Base-by-base conservation (phyloP, 2,797 vertebrate genomes). In the Pterois miles region DNA sequence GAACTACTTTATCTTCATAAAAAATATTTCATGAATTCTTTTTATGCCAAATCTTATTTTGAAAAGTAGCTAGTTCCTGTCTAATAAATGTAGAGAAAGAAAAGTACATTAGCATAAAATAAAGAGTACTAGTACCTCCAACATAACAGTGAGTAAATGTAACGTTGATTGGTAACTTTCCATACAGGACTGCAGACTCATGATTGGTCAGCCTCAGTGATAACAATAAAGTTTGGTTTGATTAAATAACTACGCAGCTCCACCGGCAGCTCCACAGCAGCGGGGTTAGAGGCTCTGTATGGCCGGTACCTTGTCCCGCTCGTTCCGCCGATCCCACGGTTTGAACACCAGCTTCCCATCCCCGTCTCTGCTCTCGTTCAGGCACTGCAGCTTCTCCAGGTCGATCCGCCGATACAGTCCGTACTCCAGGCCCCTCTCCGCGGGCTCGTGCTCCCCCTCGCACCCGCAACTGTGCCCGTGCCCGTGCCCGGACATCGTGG, bases 291-390 rank as follows among this genome's bases (percentile, higher is more conserved):
- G 14, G 71, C 65, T 78, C 16, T 4, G 8, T 1, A 0, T 2
- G 0, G 10, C 65, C 0, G 38, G 72, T 91, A 99, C 98, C 98
- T 96, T 95, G 22, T 94, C 90, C 62, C 97, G 93, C 67, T 98
- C 96, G 3, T 82, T 89, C 18, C 98, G 96, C 83, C 96, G 94
- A 38, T 99, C 97, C 98, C 98, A 99, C 3, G 98, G 96, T 71
- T 98, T 97, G 93, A 99, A 99, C 73, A 99, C 98, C 48, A 95
- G 94, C 27, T 94, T 97, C 0, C 98, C 98, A 80, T 97, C 97
- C 20, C 98, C 97, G 65, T 99, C 98, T 1, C 95, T 88, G 86
- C 96, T 97, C 95, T 99, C 98, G 89, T 99, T 99, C 57, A 99
- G 95, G 78, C 98, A 99, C 94, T 99, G 96, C 84, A 99, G 85